Conservation (phyloP, 2,888 invertebrate species). For the Drosophila melanosoma region DNA sequence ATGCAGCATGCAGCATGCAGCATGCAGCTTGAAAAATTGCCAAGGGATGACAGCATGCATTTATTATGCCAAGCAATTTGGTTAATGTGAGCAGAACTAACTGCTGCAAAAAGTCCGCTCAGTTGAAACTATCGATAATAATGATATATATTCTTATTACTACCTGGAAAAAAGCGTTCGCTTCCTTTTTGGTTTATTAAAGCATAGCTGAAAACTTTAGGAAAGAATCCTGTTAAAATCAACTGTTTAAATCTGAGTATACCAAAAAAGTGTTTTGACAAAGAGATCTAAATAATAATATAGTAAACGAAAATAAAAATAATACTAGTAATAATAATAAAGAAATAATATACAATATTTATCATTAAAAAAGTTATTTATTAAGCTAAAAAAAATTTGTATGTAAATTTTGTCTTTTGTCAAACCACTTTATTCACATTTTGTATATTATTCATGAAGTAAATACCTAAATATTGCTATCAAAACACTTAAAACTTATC, state of each 20-base stretch:
- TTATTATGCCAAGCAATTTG: conserved; percentile 12
- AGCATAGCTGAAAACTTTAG: not conserved
- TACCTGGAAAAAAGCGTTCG: not conserved
- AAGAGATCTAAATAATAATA: not conserved
- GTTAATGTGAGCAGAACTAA: not conserved
- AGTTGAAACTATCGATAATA: not conserved
- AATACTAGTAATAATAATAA: no score
- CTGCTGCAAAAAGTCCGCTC: not conserved
- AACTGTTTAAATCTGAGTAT: not conserved
- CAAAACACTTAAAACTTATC: not conserved
- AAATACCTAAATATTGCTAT: not conserved
- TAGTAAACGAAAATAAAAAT: no score
- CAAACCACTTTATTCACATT: no score
- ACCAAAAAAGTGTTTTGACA: not conserved
- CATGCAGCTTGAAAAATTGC: conserved; percentile 9
- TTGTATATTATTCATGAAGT: not conserved
- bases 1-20: conserved; percentile 14
- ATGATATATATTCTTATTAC: not conserved
- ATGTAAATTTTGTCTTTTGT: no score
- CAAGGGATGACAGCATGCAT: not conserved
- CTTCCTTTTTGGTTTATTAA: not conserved
- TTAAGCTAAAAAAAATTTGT: no score
- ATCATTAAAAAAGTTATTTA: no score
- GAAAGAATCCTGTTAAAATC: not conserved
- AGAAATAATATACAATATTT: no score